A percentile compares a stretch with the other conserved stretches of the same genome.
Evolutionary conservation across 2,797 vertebrate species (phyloP).

Genomic region (Balearica regulorum): DNA sequence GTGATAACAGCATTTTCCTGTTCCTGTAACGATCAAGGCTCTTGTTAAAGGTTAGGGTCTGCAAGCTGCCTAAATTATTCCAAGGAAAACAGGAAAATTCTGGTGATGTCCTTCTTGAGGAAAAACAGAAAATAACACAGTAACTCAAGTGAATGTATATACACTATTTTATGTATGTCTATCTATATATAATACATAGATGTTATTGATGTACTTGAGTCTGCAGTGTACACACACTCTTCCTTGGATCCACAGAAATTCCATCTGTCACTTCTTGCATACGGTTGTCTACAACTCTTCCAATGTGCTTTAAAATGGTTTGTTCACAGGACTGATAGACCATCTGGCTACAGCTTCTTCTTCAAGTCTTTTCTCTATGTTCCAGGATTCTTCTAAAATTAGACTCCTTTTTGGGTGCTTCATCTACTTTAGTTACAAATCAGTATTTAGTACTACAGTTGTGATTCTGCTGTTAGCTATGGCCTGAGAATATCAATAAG

Average conservation of each 20-base stretch:
- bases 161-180: not conserved
- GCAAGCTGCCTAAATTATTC: not conserved
- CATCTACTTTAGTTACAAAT: not conserved
- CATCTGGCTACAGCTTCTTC: not conserved
- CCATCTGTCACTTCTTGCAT: not conserved
- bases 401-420: not conserved
- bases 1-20: not conserved
- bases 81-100: not conserved
- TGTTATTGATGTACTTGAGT: not conserved
- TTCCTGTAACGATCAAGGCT: not conserved
- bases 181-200: too few relatives aligned
- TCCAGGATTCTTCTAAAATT: not conserved
- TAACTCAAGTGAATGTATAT: not conserved
- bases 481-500: not conserved
- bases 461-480: not conserved
- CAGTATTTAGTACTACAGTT: not conserved
- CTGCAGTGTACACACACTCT: not conserved
- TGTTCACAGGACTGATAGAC: not conserved
- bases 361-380: not conserved
- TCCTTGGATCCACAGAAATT: not conserved
- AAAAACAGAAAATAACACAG: not conserved
- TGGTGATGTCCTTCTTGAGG: not conserved
- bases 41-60: not conserved
- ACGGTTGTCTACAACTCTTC: not conserved
- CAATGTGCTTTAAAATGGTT: not conserved